A percentile compares a stretch with the other conserved stretches of the same genome.
Conservation (phyloP, 2,113 vertebrate species). For the Pseudorasbora parva region DNA sequence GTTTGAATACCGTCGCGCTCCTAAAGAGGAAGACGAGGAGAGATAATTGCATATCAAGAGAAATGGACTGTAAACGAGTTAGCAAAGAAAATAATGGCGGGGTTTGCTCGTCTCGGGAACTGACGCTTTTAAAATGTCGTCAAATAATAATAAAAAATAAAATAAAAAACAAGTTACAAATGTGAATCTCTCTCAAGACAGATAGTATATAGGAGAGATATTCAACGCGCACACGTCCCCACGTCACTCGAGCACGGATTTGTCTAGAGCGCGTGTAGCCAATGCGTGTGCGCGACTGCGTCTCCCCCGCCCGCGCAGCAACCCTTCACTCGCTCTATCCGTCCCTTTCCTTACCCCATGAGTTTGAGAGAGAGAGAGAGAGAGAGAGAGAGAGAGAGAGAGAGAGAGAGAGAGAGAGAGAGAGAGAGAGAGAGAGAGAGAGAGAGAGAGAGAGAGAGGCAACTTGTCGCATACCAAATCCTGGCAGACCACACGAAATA, state of each 20-base stretch:
- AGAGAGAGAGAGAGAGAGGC: conserved; percentile 54
- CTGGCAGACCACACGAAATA: conserved; percentile 53
- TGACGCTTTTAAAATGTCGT: conserved; percentile 15
- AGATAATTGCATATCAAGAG: conserved; percentile 50
- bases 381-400: conserved; percentile 28
- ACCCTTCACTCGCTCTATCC: conserved; percentile 57
- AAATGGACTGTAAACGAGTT: conserved; percentile 32
- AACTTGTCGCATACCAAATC: conserved; percentile 76
- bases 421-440: conserved; percentile 18
- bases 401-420: conserved; percentile 39
- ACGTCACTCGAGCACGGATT: conserved; percentile 75
- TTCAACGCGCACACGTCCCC: conserved; percentile 63
- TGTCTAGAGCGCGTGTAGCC: conserved; percentile 71
- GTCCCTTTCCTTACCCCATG: conserved; percentile 60
- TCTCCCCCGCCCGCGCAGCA: conserved; percentile 64
- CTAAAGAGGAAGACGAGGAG: conserved; percentile 46
- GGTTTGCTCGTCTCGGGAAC: conserved; percentile 27
- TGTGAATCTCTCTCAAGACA: conserved; percentile 56
- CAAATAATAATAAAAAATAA: not conserved
- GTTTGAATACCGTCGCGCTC: conserved; percentile 67
- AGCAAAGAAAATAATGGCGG: conserved; percentile 29
- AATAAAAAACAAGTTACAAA: conserved; percentile 25
- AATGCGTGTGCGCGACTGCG: conserved; percentile 71
- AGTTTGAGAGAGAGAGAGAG: conserved; percentile 24
- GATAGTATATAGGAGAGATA: conserved; percentile 54